Base-by-base conservation (phyloP, 2,888 invertebrate species). In the Drosophila subsilvestris region DNA sequence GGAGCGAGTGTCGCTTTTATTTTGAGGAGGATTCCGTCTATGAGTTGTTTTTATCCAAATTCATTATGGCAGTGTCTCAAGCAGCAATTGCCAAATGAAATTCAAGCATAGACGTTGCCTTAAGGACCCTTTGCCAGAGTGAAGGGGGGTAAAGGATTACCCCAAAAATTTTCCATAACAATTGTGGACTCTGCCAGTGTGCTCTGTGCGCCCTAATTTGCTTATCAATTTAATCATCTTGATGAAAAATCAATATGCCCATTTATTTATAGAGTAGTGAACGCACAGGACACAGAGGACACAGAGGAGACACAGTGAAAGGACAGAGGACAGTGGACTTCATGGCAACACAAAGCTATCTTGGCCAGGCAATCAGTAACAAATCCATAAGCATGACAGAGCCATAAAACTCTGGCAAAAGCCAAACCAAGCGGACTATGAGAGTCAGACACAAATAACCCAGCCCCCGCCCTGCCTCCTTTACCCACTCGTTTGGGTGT, bases 371-470 rank as follows among this genome's bases (percentile, higher is more conserved):
- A 83, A 83, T 83, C 86, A 84, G 79, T 65, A 80, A 74, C 82
- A 84, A 86, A 84, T 85, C 85, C 85, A 77, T 82, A 79, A 85
- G 82, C 80, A 87, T 80, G 85, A 85, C 79, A 85, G 73, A 76
- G 80, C 80, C 74, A 85, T 85, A 87, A 82, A 86, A 76, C 66
- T 37, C 62, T 67, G 75, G 53, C 59, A 76, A 66, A 67, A 72
- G 49, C 63, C 53, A 45, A 72, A 51, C 51, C 44, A 63, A 54
- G 42, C 53, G 51, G 22, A 58, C 42, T 51, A 25, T 49, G 49
- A 47, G 58, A 32, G 17, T 17, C 49, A 55, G 55, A 44, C 61
- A 60, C 43, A 67, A 54, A 53, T 42, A 67, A 56, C 62, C 22
- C 50, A 20, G 29, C 27, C 37, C 20, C 18, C 37, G 6, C n/a